Conservation (phyloP, 1,140 invertebrate genomes). For the Gerris buenoi region DNA sequence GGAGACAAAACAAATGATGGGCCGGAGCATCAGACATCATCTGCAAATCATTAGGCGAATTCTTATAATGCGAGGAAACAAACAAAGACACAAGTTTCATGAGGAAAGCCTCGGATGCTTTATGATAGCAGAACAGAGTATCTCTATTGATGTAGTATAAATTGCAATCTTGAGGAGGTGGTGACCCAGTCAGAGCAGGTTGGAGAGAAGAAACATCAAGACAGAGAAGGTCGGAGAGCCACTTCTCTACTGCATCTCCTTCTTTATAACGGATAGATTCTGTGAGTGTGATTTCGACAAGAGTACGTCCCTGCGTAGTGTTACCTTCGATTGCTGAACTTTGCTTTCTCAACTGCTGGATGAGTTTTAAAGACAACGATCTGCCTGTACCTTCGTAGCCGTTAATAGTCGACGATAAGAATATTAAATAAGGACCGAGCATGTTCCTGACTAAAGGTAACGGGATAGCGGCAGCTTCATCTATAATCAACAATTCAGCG, state of each 20-base stretch:
- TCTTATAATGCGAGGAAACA: conserved; percentile 97
- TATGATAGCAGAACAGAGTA: conserved; percentile 92
- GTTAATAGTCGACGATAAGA: conserved; percentile 94
- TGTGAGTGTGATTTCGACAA: conserved; percentile 47
- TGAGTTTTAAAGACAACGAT: conserved; percentile 85
- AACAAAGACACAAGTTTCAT: conserved; percentile 84
- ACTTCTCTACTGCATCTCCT: conserved; percentile 77
- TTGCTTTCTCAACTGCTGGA: conserved; percentile 70
- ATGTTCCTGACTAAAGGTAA: conserved; percentile 81
- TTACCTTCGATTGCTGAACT: conserved; percentile 9
- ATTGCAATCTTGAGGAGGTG: conserved; percentile 74
- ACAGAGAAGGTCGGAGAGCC: conserved; percentile 85
- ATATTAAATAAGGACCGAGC: conserved; percentile 83
- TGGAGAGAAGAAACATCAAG: conserved; percentile 61
- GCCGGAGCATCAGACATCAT: conserved; percentile 97
- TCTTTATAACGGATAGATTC: conserved; percentile 90
- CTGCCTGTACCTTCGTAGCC: conserved; percentile 98
- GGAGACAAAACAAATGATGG: conserved; percentile 89
- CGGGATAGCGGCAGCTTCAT: conserved; percentile 98
- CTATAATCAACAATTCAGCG: conserved; percentile 89
- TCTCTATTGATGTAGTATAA: conserved; percentile 86
- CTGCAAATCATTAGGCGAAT: conserved; percentile 96
- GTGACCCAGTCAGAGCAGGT: conserved; percentile 56
- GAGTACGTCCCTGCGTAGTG: not conserved
- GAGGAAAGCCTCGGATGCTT: conserved; percentile 86